Conservation (phyloP, 2,113 vertebrate genomes). For the Acrocephalus arundinaceus region DNA sequence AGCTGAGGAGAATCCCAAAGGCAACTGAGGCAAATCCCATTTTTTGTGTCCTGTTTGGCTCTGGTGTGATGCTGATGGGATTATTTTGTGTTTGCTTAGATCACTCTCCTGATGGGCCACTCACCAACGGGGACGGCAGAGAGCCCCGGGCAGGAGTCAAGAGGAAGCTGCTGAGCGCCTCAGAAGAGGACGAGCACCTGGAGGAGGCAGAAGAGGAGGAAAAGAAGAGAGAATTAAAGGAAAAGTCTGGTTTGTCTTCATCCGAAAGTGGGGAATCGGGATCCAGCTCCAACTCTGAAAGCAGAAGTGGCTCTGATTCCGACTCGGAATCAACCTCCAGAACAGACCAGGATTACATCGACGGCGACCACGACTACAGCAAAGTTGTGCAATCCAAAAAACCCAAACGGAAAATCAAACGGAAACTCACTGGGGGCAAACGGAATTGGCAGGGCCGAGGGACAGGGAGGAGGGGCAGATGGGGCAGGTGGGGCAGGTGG, state of each 20-base stretch:
- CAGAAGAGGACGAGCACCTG: constrained; percentile 74
- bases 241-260: constrained; percentile 73
- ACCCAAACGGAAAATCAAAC: constrained; percentile 75
- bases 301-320: constrained; percentile 77
- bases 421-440: constrained; percentile 71
- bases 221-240: constrained; percentile 70
- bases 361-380: constrained; percentile 97
- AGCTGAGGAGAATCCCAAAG: background rate
- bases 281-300: constrained; percentile 85
- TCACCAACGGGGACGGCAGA: constrained; percentile 82
- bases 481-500: constrained; percentile 77
- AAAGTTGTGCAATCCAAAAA: constrained; percentile 85
- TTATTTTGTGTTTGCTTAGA: constrained; percentile 62
- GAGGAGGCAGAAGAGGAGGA: constrained; percentile 52
- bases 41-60: background rate
- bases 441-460: constrained; percentile 75
- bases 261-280: constrained; percentile 82
- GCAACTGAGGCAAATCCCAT: background rate
- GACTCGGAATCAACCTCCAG: constrained; percentile 82
- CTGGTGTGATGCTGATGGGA: background rate
- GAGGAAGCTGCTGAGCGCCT: constrained; percentile 69
- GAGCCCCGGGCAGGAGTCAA: constrained; percentile 71
- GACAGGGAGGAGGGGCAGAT: constrained; percentile 63
- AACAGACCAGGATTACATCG: constrained; percentile 88
- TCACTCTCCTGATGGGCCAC: constrained; percentile 71